Percentiles rank a stretch among this genome's conserved stretches.
phyloP scores from a whole-genome alignment of 1,140 invertebrate genomes.

The Diuraphis noxia region DNA sequence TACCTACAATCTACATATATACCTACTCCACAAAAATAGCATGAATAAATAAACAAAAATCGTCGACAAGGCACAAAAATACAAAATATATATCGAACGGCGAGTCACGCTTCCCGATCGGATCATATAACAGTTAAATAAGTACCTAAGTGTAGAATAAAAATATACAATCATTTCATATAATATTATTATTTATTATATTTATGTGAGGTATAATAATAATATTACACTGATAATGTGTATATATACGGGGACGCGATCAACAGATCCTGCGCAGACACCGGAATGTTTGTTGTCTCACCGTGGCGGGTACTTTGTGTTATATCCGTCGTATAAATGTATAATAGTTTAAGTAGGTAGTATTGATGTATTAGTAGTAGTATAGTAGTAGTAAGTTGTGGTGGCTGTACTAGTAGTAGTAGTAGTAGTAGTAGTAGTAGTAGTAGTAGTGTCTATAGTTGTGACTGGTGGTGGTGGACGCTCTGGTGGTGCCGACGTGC shows the following conservation, averaged over 20 bases:
- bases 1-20: no score
- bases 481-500: neutral
- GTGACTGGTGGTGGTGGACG: neutral
- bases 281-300: neutral
- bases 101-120: neutral
- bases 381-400: no score
- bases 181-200: neutral
- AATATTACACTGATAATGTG: no score
- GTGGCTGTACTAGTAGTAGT: neutral
- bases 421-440: no score
- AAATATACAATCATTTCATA: no score
- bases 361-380: neutral
- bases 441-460: neutral
- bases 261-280: neutral
- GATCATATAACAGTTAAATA: neutral
- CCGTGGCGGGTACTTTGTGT: neutral
- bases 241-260: neutral
- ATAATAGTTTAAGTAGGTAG: neutral
- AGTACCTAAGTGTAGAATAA: neutral
- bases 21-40: neutral
- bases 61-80: neutral
- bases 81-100: neutral
- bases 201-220: neutral
- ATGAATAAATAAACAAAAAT: neutral
- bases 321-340: neutral